Evolutionary conservation across 2,113 vertebrate genomes (phyloP).

Genomic region (Myrmophylax atrothorax): DNA sequence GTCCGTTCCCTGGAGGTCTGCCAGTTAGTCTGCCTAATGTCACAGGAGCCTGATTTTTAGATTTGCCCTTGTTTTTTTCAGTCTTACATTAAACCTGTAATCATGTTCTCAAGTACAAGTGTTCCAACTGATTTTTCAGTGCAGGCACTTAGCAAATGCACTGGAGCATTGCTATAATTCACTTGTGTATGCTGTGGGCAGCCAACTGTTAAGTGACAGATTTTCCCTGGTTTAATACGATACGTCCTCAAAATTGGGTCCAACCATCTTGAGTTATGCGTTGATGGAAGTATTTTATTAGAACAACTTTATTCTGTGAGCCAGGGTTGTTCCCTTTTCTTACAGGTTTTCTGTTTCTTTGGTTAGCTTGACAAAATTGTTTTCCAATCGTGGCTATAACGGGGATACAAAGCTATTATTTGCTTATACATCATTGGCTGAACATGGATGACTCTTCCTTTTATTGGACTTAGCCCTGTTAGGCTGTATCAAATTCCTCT

Average conservation of each 20-base stretch:
- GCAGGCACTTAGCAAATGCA: not conserved
- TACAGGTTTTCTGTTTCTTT: not conserved
- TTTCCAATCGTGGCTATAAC: not conserved
- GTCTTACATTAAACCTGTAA: conserved; percentile 15
- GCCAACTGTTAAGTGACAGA: conserved; percentile 48
- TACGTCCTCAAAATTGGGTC: not conserved
- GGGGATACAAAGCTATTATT: not conserved
- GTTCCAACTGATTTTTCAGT: conserved; percentile 22
- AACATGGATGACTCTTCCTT: not conserved
- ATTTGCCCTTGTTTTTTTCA: not conserved
- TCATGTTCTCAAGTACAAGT: not conserved
- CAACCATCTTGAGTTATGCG: conserved; percentile 37
- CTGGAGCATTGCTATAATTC: conserved; percentile 47
- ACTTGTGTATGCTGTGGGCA: conserved; percentile 38
- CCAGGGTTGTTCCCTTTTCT: not conserved
- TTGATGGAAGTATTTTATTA: conserved; percentile 34
- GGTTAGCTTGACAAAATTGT: not conserved
- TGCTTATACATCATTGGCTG: not conserved
- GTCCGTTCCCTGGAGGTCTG: not conserved
- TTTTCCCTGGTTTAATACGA: conserved; percentile 17
- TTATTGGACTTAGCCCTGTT: not conserved
- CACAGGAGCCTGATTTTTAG: not conserved
- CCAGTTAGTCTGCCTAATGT: not conserved
- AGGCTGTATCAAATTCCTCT: not conserved
- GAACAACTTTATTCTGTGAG: not conserved